Evolutionary conservation across 2,113 vertebrate genomes (phyloP), one percentile per base, ranked within the genome.

Genomic region (Malurus elegans): DNA sequence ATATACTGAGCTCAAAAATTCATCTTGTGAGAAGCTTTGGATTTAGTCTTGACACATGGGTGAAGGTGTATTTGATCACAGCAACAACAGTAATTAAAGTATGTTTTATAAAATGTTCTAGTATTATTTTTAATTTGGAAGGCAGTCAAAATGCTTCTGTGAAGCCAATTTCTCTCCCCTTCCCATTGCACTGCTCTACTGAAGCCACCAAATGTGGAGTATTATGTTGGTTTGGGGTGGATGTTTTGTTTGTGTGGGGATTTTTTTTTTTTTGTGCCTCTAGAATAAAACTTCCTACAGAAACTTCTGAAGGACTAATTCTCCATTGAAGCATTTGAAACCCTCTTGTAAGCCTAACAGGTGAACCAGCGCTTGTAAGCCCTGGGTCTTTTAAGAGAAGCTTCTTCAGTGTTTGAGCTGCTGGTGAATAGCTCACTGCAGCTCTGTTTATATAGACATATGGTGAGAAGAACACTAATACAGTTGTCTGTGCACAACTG

Each of bases 401-500:
- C 86, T 94, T 88, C 89, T 94, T 87, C 81, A 91, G 84, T 36
- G 32, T 95, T 97, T 94, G 67, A 81, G 42, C 90, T 21, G 48
- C 66, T 97, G 90, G 73, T 86, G 92, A 97, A 97, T 95, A 85
- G 86, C 92, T 96, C 58, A 31, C 82, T 83, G 88, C 79, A 66
- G 61, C 92, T 79, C 38, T 90, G 87, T 97, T 91, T 96, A 91
- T 97, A 84, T 48, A 82, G 94, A 95, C 96, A 92, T 96, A 93
- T 94, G 96, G 97, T 44, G 10, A 16, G 40, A 97, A 84, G 90
- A 97, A 96, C 90, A 96, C 95, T 81, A 85, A 95, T 92, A 92
- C 97, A 97, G 96, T 96, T 98, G 97, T 97, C 97, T 88, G 47
- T 92, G 95, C 92, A 96, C 97, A 98, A 96, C 93, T 97, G 96